Base-by-base conservation (phyloP, 2,797 vertebrate species). In the Chromobotia macracanthus region DNA sequence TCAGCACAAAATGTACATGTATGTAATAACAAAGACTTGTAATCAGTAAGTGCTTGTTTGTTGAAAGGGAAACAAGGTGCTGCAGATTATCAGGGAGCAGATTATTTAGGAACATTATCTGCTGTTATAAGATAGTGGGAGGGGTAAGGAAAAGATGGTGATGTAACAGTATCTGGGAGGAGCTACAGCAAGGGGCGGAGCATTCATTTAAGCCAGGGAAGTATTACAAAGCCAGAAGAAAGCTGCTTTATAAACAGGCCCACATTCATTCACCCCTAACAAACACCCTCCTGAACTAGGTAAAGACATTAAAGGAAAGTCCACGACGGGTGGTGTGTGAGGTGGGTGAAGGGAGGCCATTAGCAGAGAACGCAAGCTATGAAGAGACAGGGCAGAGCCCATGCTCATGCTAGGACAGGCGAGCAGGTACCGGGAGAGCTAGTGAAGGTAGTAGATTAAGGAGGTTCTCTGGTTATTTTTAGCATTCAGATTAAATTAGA, bases 381-480 rank as follows among this genome's bases (percentile, higher is more conserved):
- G 35, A 51, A 48, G 31, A 83, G 72, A 67, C 28, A 46, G 69
- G 69, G 63, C 61, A 25, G 28, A 23, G 51, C 69, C 68, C 18
- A 44, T 63, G 51, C 46, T 72, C 78, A 73, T 74, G 70, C 82
- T 80, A n/a, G n/a, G 77, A 70, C n/a, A 67, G 65, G 67, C 35
- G 81, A 79, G 92, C 91, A 94, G 92, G 92, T 91, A 91, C 92
- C 94, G 91, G 93, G 90, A 90, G 90, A 92, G 94, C 93, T 90
- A 95, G 88, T 91, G 67, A 93, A 93, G 94, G 94, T 89, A 93
- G 93, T 92, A 95, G 95, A 98, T 99, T 98, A 98, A 98, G 97
- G 97, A 99, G 97, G 97, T 98, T 88, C 82, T 86, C 91, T 91
- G 91, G 72, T 89, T 86, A 87, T 83, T 88, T 77, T 87, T 70